Evolutionary conservation across 2,888 invertebrate species (phyloP), one percentile per base, ranked within the genome.

Genomic region (Chrysolina oricalcia): DNA sequence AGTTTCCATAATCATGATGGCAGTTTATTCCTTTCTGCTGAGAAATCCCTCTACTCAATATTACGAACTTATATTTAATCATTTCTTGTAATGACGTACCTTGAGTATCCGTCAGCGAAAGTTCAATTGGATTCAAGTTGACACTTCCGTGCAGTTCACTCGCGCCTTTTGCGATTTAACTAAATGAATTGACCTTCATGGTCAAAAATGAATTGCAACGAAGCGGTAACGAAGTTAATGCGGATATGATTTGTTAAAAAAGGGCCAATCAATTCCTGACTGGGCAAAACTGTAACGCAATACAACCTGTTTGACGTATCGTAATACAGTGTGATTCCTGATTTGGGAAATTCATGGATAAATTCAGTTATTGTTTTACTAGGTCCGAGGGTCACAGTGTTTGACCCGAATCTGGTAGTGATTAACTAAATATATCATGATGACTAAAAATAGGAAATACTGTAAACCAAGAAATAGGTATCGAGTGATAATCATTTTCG

Each of bases 131-230:
- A 59, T 35, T 59, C 27, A 35, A 59, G 15, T 59, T 35, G 59
- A 59, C 59, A 59, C 35, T 59, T 59, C 59, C 59, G 59, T 59
- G 59, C 59, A 27, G 59, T 53, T 53, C 6, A 15, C 15, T 59
- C 59, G 15, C 59, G 59, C 59, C 59, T 59, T 59, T 59, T 35
- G 59, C 59, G 59, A 35, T 35, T 35, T 8, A 59, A 59, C 59
- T 27, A 15, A 15, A 59, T 59, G 27, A 50, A 59, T 59, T 59
- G 59, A 59, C 59, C 59, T 59, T 59, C 59, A 59, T n/a, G 59
- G 59, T 59, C 59, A 35, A 59, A 59, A 59, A 59, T 27, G 59
- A 59, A 59, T 59, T 59, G 59, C 59, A 59, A 59, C 59, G 59
- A 35, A 27, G 23, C 23, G 27, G 13, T 13, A 35, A 59, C 19